phyloP scores from a whole-genome alignment of 2,888 invertebrate genomes.

The Coremacera marginata region DNA sequence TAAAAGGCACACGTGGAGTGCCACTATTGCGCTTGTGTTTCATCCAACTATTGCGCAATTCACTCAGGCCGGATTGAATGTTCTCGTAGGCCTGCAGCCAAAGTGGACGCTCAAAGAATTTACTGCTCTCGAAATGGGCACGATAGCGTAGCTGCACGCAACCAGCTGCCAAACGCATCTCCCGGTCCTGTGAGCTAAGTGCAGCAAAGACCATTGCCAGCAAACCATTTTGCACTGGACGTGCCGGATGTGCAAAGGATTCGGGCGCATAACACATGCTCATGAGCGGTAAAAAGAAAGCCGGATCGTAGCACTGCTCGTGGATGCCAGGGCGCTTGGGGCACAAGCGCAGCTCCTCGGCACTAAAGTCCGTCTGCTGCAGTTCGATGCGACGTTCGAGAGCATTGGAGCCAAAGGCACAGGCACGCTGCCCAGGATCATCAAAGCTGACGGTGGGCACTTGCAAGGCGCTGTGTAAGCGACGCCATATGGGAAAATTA shows the following conservation, averaged over 20 bases:
- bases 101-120: constrained; percentile 66
- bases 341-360: constrained; percentile 58
- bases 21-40: constrained; percentile 65
- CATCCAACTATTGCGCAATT: constrained; percentile 60
- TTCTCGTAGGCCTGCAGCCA: constrained; percentile 68
- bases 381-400: constrained; percentile 62
- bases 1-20: constrained; percentile 65
- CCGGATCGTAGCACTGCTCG: constrained; percentile 81
- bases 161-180: constrained; percentile 80
- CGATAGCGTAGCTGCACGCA: constrained; percentile 81
- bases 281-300: constrained; percentile 84
- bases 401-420: constrained; percentile 57
- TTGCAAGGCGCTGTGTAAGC: constrained; percentile 68
- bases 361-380: constrained; percentile 43
- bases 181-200: constrained; percentile 76
- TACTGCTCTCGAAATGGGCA: constrained; percentile 79
- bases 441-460: constrained; percentile 58
- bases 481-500: constrained; percentile 78
- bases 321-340: constrained; percentile 60
- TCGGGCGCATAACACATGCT: constrained; percentile 81
- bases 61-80: constrained; percentile 63
- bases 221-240: constrained; percentile 78
- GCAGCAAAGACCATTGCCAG: constrained; percentile 79
- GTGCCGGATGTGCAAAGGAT: constrained; percentile 78
- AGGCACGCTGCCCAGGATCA: constrained; percentile 51